These are phyloP conservation scores for Listrodromus nycthemerus DNA, from an alignment of 2,888 invertebrate species.

Conservation along the genomic window DNA sequence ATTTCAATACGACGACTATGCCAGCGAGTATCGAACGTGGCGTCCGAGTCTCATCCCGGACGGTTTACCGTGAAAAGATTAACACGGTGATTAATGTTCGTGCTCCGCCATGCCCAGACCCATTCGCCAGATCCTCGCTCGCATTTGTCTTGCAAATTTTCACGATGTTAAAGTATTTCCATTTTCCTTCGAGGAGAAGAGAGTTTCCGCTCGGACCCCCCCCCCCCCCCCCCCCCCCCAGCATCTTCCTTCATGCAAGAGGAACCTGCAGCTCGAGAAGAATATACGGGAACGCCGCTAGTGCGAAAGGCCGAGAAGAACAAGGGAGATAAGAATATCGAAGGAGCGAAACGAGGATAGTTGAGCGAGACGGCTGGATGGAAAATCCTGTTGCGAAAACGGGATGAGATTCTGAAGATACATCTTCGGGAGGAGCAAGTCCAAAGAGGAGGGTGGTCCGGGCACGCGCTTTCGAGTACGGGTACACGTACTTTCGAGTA, in stretches of 20 bases:
- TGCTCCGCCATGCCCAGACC: conserved; percentile 11
- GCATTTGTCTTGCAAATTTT: conserved; percentile 73
- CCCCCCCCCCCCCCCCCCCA: not conserved
- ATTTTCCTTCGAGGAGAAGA: conserved; percentile 60
- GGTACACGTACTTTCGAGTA: conserved; percentile 72
- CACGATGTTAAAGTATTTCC: conserved; percentile 70
- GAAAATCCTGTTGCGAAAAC: conserved; percentile 10
- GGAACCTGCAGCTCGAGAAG: conserved; percentile 41
- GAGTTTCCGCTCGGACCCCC: not conserved
- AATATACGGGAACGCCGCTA: conserved; percentile 61
- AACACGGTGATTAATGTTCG: conserved; percentile 63
- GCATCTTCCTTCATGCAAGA: not conserved
- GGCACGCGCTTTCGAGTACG: conserved; percentile 23
- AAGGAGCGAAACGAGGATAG: not conserved
- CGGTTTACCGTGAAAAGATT: conserved; percentile 62
- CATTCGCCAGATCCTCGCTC: conserved; percentile 46
- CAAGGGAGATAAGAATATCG: conserved; percentile 20
- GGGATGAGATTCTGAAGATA: conserved; percentile 6
- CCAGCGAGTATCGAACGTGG: no score
- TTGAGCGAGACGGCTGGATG: not conserved
- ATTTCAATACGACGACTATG: no score
- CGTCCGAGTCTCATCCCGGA: no score
- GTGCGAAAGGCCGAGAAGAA: conserved; percentile 62
- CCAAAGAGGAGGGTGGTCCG: conserved; percentile 8
- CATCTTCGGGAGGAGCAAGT: conserved; percentile 5